Percentiles rank a stretch among this genome's conserved stretches.
phyloP scores from a whole-genome alignment of 64 coral and sea anemone species.

The Pocillopora verrucosa region DNA sequence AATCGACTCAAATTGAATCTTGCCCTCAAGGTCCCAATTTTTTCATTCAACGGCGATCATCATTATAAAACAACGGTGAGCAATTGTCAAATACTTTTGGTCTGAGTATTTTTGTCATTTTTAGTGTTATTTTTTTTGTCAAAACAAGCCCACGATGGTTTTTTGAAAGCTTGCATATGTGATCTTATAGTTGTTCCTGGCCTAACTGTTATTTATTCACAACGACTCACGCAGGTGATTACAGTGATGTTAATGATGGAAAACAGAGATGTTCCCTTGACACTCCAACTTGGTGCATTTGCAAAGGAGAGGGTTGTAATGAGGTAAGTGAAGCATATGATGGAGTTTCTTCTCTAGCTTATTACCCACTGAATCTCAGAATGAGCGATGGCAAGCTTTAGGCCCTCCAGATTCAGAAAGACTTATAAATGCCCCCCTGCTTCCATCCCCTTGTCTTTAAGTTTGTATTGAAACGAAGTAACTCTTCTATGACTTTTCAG shows the following conservation, averaged over 20 bases:
- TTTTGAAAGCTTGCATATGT: background rate
- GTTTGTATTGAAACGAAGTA: too few relatives aligned
- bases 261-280: background rate
- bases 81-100: background rate
- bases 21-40: background rate
- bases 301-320: constrained; percentile 39
- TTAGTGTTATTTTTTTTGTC: background rate
- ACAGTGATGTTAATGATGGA: constrained; percentile 46
- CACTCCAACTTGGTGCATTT: constrained; percentile 36
- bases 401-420: too few relatives aligned
- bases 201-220: background rate
- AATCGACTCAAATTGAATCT: background rate
- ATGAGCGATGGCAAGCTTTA: too few relatives aligned
- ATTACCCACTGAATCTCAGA: too few relatives aligned
- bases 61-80: background rate
- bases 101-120: background rate
- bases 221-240: background rate
- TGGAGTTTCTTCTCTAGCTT: too few relatives aligned
- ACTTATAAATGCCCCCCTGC: too few relatives aligned
- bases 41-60: background rate
- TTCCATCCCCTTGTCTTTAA: too few relatives aligned
- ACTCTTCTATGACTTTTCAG: too few relatives aligned
- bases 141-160: background rate
- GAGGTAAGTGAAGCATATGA: background rate
- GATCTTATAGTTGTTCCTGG: background rate